Evolutionary conservation across 1,140 invertebrate species (phyloP).

Genomic region (Danaus plexippus): DNA sequence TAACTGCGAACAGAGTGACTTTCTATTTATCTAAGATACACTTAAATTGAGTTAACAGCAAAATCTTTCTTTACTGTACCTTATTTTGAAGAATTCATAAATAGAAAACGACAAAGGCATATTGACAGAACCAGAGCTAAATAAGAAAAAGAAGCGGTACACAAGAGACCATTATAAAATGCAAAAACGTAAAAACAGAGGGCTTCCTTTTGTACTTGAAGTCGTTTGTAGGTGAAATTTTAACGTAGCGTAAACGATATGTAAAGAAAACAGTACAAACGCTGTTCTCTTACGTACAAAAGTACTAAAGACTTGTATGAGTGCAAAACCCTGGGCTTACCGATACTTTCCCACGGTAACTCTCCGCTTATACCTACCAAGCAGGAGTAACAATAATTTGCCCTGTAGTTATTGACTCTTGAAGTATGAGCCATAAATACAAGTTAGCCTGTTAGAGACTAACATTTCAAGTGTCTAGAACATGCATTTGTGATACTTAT

Average conservation of each 20-base stretch:
- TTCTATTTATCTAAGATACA: constrained; percentile 39
- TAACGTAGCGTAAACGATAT: constrained; percentile 21
- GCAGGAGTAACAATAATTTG: constrained; percentile 53
- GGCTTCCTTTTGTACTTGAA: constrained; percentile 12
- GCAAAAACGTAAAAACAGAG: constrained; percentile 12
- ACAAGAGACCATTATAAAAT: constrained; percentile 2
- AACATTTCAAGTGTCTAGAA: constrained; percentile 26
- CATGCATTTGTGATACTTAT: constrained; percentile 27
- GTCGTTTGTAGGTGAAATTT: constrained; percentile 2
- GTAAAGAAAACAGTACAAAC: constrained; percentile 18
- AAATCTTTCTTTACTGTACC: constrained; percentile 6
- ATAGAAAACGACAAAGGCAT: too few relatives aligned
- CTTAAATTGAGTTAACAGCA: constrained; percentile 30
- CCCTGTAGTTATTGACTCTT: constrained; percentile 46
- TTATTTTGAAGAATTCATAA: too few relatives aligned
- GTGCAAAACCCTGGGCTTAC: constrained; percentile 28
- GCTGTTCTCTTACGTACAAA: background rate
- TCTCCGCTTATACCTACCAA: constrained; percentile 35
- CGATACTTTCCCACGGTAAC: constrained; percentile 60
- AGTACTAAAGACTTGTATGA: constrained; percentile 5
- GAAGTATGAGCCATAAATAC: constrained; percentile 45
- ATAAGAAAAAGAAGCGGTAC: background rate
- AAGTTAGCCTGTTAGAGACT: constrained; percentile 30
- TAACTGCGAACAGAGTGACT: constrained; percentile 39
- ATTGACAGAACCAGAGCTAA: background rate